Percentiles rank a stretch among this genome's conserved stretches.
phyloP scores from a whole-genome alignment of 2,888 invertebrate genomes.

The Tricholauxania praeusta region DNA sequence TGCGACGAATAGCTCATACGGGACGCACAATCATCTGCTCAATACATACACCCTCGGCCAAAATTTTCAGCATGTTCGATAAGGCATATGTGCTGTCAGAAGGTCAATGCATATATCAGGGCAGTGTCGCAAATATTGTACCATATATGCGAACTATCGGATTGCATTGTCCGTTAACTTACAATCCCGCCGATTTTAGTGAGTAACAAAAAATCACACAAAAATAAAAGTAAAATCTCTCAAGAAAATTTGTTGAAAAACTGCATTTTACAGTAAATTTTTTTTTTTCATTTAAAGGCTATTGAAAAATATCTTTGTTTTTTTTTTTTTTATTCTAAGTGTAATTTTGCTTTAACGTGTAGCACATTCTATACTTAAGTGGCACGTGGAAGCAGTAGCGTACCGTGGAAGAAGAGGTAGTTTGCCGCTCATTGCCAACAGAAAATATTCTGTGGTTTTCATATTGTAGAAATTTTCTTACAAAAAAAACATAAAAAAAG shows the following conservation, averaged over 20 bases:
- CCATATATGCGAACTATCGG: constrained; percentile 83
- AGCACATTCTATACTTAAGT: too few relatives aligned
- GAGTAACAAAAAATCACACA: constrained; percentile 63
- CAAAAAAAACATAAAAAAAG: too few relatives aligned
- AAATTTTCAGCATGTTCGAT: constrained; percentile 90
- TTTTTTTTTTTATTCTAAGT: too few relatives aligned
- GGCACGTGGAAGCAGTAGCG: too few relatives aligned
- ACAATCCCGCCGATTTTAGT: constrained; percentile 98
- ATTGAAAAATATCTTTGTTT: too few relatives aligned
- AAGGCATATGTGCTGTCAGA: constrained; percentile 89
- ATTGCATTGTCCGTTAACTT: constrained; percentile 88
- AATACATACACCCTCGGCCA: constrained; percentile 96
- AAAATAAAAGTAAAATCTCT: not conserved
- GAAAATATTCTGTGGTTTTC: too few relatives aligned
- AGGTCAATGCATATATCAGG: constrained; percentile 92
- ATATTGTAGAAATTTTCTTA: too few relatives aligned
- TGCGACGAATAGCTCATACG: constrained; percentile 85
- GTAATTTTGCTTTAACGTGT: too few relatives aligned
- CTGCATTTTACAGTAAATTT: not conserved
- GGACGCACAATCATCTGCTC: constrained; percentile 95
- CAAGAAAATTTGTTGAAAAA: too few relatives aligned
- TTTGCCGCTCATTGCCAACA: too few relatives aligned
- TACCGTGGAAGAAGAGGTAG: too few relatives aligned
- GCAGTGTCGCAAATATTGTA: constrained; percentile 81
- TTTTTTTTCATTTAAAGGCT: not conserved